A percentile compares a stretch with the other conserved stretches of the same genome.
Evolutionary conservation across 2,113 vertebrate species (phyloP).

Genomic region (Laticauda laticaudata): DNA sequence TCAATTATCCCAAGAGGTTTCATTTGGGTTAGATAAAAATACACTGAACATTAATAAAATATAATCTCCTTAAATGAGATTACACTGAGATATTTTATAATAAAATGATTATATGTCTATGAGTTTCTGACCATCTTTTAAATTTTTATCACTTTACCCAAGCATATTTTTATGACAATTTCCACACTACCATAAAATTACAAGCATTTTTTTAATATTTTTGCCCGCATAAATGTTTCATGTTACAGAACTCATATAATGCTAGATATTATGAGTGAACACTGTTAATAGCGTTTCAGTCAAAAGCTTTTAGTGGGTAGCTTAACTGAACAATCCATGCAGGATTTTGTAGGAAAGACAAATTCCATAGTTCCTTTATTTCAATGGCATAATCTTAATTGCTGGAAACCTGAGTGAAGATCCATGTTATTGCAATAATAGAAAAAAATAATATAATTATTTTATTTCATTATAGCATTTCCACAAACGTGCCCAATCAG

Average conservation of each 20-base stretch:
- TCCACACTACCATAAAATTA: not conserved
- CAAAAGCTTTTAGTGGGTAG: not conserved
- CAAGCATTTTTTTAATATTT: not conserved
- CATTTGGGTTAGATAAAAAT: not conserved
- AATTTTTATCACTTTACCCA: constrained; percentile 18
- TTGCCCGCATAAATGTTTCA: not conserved
- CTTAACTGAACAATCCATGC: not conserved
- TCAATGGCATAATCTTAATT: not conserved
- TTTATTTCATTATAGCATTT: not conserved
- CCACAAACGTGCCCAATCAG: not conserved
- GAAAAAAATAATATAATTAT: not conserved
- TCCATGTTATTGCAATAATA: not conserved
- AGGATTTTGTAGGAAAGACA: not conserved
- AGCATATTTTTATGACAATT: constrained; percentile 27
- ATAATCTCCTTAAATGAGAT: constrained; percentile 35
- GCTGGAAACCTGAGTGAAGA: not conserved
- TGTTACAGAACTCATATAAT: not conserved
- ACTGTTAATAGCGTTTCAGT: not conserved
- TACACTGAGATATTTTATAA: constrained; percentile 27
- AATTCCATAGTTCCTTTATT: not conserved
- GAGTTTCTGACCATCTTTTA: constrained; percentile 33
- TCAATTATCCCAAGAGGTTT: constrained; percentile 31
- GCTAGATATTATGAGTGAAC: not conserved
- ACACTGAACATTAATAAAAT: not conserved
- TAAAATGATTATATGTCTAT: not conserved